Percentiles rank a stretch among this genome's conserved stretches.
phyloP scores from a whole-genome alignment of 2,888 invertebrate species.

The Incurvaria masculella region DNA sequence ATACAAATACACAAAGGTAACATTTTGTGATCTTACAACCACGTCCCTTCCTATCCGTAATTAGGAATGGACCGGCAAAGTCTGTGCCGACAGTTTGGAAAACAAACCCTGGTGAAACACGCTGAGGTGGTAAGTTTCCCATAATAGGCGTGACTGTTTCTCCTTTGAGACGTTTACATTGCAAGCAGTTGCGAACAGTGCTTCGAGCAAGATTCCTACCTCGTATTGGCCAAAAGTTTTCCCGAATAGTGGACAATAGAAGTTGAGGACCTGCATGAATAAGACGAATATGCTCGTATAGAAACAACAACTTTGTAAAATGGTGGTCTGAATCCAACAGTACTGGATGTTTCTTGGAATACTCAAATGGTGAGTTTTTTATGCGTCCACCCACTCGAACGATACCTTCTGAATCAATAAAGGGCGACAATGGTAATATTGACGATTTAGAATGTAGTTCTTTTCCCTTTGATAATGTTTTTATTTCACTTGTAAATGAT shows the following conservation, averaged over 20 bases:
- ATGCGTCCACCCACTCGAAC: not conserved
- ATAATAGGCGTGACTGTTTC: conserved; percentile 4
- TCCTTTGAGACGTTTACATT: not conserved
- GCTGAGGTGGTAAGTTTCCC: conserved; percentile 2
- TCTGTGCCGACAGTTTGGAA: not conserved
- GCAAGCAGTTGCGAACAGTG: not conserved
- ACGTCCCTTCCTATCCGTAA: not conserved
- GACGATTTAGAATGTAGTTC: too few species aligned
- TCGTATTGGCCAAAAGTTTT: not conserved
- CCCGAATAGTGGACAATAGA: not conserved
- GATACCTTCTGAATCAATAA: not conserved
- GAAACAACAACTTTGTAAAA: not conserved
- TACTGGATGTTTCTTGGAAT: not conserved
- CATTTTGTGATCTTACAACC: not conserved
- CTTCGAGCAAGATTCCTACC: not conserved
- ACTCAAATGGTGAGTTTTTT: not conserved
- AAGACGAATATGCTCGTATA: not conserved
- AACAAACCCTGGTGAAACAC: not conserved
- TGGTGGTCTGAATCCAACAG: not conserved
- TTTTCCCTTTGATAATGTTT: too few species aligned
- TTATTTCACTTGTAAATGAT: too few species aligned
- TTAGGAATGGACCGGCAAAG: not conserved
- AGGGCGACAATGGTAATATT: too few species aligned
- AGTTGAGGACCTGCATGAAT: not conserved
- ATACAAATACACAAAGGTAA: conserved; percentile 10